These are phyloP conservation scores for Ascidia mentula DNA, from an alignment of 23 tunicate genomes.

Conservation along the genomic window DNA sequence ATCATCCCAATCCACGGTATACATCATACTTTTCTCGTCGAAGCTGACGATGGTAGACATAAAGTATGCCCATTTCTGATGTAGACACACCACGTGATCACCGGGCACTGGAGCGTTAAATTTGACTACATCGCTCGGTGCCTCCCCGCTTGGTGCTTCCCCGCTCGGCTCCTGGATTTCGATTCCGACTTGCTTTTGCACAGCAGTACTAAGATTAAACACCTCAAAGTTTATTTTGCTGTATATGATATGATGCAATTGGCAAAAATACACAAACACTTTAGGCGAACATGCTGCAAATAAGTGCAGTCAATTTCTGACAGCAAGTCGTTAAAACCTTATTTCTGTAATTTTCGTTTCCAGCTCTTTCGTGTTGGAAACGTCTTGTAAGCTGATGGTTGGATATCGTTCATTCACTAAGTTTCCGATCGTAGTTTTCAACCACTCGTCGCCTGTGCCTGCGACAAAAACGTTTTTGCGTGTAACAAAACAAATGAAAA, in stretches of 20 bases:
- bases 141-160: neutral
- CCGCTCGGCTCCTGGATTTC: neutral
- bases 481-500: no score
- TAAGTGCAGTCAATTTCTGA: no score
- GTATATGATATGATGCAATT: neutral
- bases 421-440: slow-evolving; percentile 73
- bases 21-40: slow-evolving; percentile 34
- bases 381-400: neutral
- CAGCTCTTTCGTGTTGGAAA: neutral
- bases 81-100: slow-evolving; percentile 85
- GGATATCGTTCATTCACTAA: slow-evolving; percentile 7
- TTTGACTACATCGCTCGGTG: neutral
- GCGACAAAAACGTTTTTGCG: no score
- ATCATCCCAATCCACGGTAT: slow-evolving; percentile 91
- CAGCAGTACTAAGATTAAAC: neutral
- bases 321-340: no score
- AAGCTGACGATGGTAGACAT: slow-evolving; percentile 71
- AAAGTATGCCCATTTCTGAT: slow-evolving; percentile 81
- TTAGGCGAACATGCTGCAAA: no score
- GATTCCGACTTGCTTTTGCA: neutral
- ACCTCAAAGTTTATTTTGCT: no score
- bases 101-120: slow-evolving; percentile 80
- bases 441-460: slow-evolving; percentile 67
- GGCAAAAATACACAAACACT: neutral
- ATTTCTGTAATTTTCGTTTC: neutral